Percentiles rank a stretch among this genome's conserved stretches.
Evolutionary conservation across 2,888 invertebrate genomes (phyloP).

Genomic region (Julus scandinavius): DNA sequence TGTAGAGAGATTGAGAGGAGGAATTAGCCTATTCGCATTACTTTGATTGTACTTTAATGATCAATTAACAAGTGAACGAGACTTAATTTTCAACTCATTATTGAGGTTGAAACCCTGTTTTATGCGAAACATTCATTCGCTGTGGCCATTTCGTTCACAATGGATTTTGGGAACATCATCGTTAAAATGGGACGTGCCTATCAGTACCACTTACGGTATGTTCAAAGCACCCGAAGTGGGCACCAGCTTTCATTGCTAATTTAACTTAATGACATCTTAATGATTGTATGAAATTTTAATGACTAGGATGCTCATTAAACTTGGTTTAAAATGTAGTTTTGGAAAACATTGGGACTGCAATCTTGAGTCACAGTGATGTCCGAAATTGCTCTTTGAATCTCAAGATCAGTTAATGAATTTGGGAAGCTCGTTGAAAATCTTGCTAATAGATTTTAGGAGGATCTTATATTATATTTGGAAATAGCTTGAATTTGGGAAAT

Average conservation of each 20-base stretch:
- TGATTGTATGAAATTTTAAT: neutral
- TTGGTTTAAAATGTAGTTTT: neutral
- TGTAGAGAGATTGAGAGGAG: neutral
- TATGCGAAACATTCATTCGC: slow-evolving; percentile 30
- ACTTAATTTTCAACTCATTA: slow-evolving; percentile 34
- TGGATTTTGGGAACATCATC: neutral
- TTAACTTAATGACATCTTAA: neutral
- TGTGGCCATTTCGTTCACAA: neutral
- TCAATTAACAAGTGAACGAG: slow-evolving; percentile 13
- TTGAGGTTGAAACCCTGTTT: slow-evolving; percentile 6
- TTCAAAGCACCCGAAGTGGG: neutral
- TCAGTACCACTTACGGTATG: neutral
- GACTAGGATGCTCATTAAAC: neutral
- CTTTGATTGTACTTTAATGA: slow-evolving; percentile 31
- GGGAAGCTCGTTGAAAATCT: too few species aligned
- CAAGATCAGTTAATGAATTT: too few species aligned
- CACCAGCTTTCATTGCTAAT: neutral
- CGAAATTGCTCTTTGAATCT: too few species aligned
- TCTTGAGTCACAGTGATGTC: neutral
- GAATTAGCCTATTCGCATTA: slow-evolving; percentile 30
- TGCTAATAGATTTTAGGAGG: too few species aligned
- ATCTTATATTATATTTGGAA: too few species aligned
- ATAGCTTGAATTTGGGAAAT: too few species aligned
- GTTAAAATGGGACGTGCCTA: neutral
- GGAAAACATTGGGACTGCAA: neutral